Evolutionary conservation across 1,140 invertebrate species (phyloP).

Genomic region (Nasonia giraulti): DNA sequence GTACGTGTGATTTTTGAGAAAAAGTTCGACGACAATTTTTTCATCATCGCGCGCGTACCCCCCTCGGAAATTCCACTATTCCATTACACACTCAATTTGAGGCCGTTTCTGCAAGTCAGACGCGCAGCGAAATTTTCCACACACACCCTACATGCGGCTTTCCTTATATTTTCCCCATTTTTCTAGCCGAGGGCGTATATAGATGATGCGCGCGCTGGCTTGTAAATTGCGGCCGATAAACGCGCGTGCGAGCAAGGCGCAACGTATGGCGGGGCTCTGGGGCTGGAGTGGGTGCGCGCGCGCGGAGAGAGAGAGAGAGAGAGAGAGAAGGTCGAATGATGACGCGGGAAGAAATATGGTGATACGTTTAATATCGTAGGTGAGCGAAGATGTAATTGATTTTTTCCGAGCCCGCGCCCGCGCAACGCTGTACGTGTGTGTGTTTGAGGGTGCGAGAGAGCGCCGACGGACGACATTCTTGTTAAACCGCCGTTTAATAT

Average conservation of each 20-base stretch:
- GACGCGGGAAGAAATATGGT: conserved; percentile 27
- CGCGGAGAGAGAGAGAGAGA: too few relatives aligned
- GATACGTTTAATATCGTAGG: conserved; percentile 39
- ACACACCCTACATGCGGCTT: neutral
- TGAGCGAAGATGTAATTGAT: conserved; percentile 39
- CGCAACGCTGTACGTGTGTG: neutral
- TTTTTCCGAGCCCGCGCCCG: conserved; percentile 8
- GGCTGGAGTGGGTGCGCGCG: too few relatives aligned
- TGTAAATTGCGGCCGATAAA: conserved; percentile 35
- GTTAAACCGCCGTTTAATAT: conserved; percentile 6
- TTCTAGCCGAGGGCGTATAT: neutral
- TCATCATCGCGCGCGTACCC: neutral
- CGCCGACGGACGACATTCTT: conserved; percentile 7
- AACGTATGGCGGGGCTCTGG: too few relatives aligned
- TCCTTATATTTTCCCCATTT: neutral
- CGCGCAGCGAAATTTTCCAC: neutral
- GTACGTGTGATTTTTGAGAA: neutral
- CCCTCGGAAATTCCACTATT: neutral
- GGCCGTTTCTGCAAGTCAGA: neutral
- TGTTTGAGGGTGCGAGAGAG: neutral
- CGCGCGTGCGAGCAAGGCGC: neutral
- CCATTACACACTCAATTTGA: neutral
- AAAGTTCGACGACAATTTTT: neutral
- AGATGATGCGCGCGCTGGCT: conserved; percentile 37
- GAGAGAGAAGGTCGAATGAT: conserved; percentile 18